phyloP scores from a whole-genome alignment of 1,140 invertebrate species.

The Bombyx mori region ASM3026992v2 NC_085111.1:14786001-14786500 shows the following conservation, averaged over 20 bases:
- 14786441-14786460: too few species aligned
- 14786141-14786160: slow-evolving; percentile 5
- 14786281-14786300: slow-evolving; percentile 33
- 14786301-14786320: slow-evolving; percentile 3
- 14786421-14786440: too few species aligned
- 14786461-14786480: too few species aligned
- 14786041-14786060: too few species aligned
- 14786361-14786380: not conserved
- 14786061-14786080: not conserved
- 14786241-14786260: slow-evolving; percentile 8
- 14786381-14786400: too few species aligned
- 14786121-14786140: slow-evolving; percentile 2
- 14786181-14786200: slow-evolving; percentile 15
- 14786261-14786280: slow-evolving; percentile 10
- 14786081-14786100: slow-evolving; percentile 15
- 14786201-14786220: slow-evolving; percentile 17
- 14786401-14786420: too few species aligned
- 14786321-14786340: not conserved
- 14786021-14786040: slow-evolving; percentile 4
- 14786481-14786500: too few species aligned
- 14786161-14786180: slow-evolving; percentile 20
- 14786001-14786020: slow-evolving; percentile 27
- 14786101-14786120: slow-evolving; percentile 8
- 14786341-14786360: not conserved
- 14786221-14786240: slow-evolving; percentile 32